These are phyloP conservation scores for Nothocercus julius DNA, from an alignment of 2,113 vertebrate species.

Conservation along the genomic window DNA sequence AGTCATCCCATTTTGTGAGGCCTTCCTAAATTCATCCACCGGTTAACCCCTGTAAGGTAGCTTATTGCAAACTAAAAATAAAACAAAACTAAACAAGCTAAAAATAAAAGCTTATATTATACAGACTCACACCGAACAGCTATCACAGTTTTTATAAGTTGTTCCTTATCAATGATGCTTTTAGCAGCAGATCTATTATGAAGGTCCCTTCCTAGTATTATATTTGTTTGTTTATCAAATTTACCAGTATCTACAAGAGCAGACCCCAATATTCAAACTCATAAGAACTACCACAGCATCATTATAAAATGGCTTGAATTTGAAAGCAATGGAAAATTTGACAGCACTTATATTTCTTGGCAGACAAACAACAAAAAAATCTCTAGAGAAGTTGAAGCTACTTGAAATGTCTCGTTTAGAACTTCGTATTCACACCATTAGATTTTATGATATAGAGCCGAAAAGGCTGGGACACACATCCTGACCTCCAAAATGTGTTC, in stretches of 20 bases:
- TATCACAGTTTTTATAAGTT: conserved; percentile 11
- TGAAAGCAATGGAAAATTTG: conserved; percentile 33
- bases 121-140: conserved; percentile 10
- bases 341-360: conserved; percentile 41
- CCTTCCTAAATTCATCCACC: neutral
- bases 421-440: neutral
- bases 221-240: neutral
- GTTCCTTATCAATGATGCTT: neutral
- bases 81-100: too few relatives aligned
- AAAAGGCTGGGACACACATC: neutral
- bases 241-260: neutral
- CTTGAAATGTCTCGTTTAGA: neutral
- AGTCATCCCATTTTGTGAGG: fast-evolving
- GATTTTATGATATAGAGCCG: conserved; percentile 16
- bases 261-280: neutral
- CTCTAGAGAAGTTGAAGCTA: neutral
- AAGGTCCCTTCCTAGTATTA: neutral
- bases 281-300: neutral
- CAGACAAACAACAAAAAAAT: neutral
- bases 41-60: neutral
- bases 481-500: neutral
- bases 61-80: neutral
- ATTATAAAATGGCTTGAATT: conserved; percentile 5
- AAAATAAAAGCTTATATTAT: conserved; percentile 9
- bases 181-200: neutral